Conservation (phyloP, 2,113 vertebrate species). For the Origma solitaria region DNA sequence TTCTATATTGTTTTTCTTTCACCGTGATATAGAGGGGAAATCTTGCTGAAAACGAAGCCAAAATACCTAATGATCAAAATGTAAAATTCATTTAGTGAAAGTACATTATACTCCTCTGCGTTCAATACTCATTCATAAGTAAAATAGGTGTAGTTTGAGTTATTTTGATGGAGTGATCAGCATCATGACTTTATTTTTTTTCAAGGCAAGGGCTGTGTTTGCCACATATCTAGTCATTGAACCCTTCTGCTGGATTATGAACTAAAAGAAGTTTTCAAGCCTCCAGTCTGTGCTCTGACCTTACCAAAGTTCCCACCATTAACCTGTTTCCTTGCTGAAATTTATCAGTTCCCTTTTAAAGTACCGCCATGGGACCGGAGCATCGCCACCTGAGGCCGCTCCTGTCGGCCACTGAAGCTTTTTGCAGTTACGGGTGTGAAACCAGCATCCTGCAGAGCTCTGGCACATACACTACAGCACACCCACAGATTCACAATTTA, state of each 20-base stretch:
- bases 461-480: background rate
- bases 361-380: background rate
- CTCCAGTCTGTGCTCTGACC: background rate
- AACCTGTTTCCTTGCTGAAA: background rate
- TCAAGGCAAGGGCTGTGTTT: background rate
- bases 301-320: accelerated
- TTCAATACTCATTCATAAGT: background rate
- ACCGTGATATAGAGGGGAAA: background rate
- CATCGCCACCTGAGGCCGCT: too few relatives aligned
- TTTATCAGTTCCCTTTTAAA: background rate
- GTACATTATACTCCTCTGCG: background rate
- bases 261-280: background rate
- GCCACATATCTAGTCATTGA: background rate
- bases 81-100: background rate
- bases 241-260: background rate
- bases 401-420: background rate
- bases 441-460: background rate
- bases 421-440: background rate
- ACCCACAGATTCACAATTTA: background rate
- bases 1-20: background rate
- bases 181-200: background rate
- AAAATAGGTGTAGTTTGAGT: background rate
- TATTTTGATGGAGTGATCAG: background rate
- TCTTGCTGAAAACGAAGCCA: background rate
- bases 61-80: background rate